These are phyloP conservation scores for Drosophila watanabei DNA, from an alignment of 1,140 invertebrate genomes.

Conservation along the genomic window DNA sequence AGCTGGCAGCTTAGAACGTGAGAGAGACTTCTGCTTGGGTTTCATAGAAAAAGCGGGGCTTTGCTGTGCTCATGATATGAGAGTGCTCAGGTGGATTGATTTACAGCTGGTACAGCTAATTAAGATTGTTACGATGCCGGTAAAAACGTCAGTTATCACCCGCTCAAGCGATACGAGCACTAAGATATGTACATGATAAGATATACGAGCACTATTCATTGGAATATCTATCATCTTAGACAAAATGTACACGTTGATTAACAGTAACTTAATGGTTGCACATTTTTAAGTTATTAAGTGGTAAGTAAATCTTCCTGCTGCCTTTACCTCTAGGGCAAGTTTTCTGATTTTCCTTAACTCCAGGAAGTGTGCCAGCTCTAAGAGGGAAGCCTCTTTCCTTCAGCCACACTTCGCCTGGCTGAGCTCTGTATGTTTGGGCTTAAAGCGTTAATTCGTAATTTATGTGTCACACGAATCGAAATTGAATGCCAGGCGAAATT, in stretches of 20 bases:
- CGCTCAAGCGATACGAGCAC: not conserved
- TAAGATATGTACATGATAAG: no score
- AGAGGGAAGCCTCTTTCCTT: not conserved
- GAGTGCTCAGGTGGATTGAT: constrained; percentile 29
- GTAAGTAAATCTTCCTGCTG: not conserved
- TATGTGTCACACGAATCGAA: constrained; percentile 85
- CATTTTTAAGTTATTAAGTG: not conserved
- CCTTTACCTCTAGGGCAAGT: not conserved
- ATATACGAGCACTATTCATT: not conserved
- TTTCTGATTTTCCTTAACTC: constrained; percentile 20
- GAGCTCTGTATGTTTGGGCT: constrained; percentile 55
- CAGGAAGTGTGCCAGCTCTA: constrained; percentile 26
- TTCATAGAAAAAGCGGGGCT: not conserved
- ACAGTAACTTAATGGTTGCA: not conserved
- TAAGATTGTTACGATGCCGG: constrained; percentile 26
- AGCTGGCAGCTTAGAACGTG: constrained; percentile 41
- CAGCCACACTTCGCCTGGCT: not conserved
- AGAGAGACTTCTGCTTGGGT: constrained; percentile 18
- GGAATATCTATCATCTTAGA: not conserved
- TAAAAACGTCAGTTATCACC: constrained; percentile 23
- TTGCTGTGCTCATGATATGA: constrained; percentile 7
- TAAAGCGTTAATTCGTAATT: constrained; percentile 86
- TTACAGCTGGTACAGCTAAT: constrained; percentile 32
- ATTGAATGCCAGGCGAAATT: constrained; percentile 85
- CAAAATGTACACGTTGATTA: not conserved